Conservation (phyloP, 1,140 invertebrate genomes). For the Triops longicaudatus region DNA sequence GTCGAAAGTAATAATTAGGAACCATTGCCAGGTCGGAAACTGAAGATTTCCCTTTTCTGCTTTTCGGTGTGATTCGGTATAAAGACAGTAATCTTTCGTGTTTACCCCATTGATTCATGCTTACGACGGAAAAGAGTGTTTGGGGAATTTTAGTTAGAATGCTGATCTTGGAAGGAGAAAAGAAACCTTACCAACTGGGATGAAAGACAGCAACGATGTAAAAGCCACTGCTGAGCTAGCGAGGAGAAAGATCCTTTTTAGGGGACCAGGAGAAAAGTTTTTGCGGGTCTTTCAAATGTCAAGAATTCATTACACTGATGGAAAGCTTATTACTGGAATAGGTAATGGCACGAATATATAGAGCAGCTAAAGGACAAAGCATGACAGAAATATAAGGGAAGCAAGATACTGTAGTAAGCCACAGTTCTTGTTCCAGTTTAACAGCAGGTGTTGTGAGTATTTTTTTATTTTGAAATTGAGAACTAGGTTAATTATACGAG, state of each 20-base stretch:
- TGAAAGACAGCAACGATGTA: background rate
- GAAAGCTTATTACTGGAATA: constrained; percentile 15
- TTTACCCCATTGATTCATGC: background rate
- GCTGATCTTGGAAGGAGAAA: constrained; percentile 3
- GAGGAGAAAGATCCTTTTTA: background rate
- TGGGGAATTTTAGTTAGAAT: background rate
- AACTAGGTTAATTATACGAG: too few relatives aligned
- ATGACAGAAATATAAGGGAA: background rate
- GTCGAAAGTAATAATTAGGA: constrained; percentile 12
- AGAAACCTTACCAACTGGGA: background rate
- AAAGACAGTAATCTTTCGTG: background rate
- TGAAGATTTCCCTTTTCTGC: background rate
- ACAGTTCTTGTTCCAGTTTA: background rate
- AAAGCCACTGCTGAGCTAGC: background rate
- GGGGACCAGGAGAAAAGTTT: background rate
- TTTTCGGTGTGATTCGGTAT: background rate
- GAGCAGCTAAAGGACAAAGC: background rate
- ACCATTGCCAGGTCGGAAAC: background rate
- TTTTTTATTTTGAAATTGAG: too few relatives aligned
- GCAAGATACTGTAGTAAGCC: background rate
- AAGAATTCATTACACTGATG: constrained; percentile 12
- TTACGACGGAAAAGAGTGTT: background rate
- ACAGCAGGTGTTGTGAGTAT: background rate
- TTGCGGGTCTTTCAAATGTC: background rate
- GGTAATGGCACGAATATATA: background rate